Evolutionary conservation across 1,140 invertebrate genomes (phyloP).

Genomic region (Megalopta genalis): DNA sequence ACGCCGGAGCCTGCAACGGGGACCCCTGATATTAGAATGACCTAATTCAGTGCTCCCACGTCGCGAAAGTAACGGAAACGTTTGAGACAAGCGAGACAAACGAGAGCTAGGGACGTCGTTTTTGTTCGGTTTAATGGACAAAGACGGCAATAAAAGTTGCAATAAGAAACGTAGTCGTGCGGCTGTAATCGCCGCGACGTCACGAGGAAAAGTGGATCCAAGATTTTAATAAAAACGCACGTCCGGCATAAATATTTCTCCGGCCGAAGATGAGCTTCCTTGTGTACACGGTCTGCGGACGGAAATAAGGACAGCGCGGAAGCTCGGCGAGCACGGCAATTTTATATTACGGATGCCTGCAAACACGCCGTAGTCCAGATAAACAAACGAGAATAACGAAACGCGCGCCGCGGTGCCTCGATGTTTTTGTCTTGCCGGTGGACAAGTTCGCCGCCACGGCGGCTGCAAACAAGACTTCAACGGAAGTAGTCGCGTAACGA

Average conservation of each 20-base stretch:
- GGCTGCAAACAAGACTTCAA: slow-evolving; percentile 20
- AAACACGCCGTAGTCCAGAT: background rate
- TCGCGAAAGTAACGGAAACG: too few relatives aligned
- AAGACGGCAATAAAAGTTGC: too few relatives aligned
- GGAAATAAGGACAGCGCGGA: background rate
- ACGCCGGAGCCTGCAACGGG: too few relatives aligned
- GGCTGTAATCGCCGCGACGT: background rate
- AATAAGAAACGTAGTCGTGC: background rate
- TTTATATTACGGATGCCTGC: background rate
- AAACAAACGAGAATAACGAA: slow-evolving; percentile 18
- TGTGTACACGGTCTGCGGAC: background rate
- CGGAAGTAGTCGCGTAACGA: background rate
- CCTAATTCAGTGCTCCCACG: too few relatives aligned
- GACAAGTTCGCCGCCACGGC: background rate
- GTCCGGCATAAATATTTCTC: background rate
- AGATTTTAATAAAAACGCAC: slow-evolving; percentile 14
- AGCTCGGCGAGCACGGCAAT: background rate
- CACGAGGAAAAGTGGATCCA: background rate
- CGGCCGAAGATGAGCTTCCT: slow-evolving; percentile 11
- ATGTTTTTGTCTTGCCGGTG: background rate
- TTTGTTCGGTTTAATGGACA: too few relatives aligned
- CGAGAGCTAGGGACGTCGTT: too few relatives aligned
- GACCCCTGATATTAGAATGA: too few relatives aligned
- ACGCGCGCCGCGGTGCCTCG: too few relatives aligned
- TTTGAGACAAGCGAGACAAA: too few relatives aligned